Base-by-base conservation (phyloP, 2,113 vertebrate species). In the Scomber japonicus region DNA sequence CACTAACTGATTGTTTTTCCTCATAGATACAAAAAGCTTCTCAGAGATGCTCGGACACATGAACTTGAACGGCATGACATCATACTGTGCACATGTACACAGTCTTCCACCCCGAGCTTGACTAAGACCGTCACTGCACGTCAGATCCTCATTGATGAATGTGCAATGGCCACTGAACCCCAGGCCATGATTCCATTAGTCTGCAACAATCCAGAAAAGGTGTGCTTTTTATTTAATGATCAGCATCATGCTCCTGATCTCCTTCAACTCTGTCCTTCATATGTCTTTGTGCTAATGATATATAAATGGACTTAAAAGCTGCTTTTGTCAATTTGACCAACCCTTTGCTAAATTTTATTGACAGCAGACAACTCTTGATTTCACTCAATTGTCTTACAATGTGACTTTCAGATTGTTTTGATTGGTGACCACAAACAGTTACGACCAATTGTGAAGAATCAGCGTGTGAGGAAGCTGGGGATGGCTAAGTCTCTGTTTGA, bases 91-190 rank as follows among this genome's bases (percentile, higher is more conserved):
- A 98, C 97, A 0, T 98, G 97, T 68, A 94, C 95, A 0, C 88
- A 94, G 0, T 91, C 96, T 0, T 95, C 95, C 3, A 79, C 88
- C 0, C 0, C 0, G 0, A 14, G 9, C 71, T 91, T 98, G 81
- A 84, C 24, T 4, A 17, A 63, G 0, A 11, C 2, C 0, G 89
- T 97, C 83, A 79, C 81, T 0, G 85, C 96, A 68, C 92, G 69
- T 48, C 96, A 97, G 89, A 90, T 97, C 51, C 92, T 98, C 31
- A 91, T 97, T 0, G 97, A 98, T 0, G 97, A 98, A 89, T 96
- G 96, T 1, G 96, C 90, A 65, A 97, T 98, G 97, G 96, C 96
- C 89, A 97, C 96, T 0, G 97, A 98, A 84, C 97, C 97, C 0
- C 96, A 98, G 86, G 93, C 96, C 3, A 94, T 98, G 78, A 96